Conservation (phyloP, 2,888 invertebrate species). For the Microctonus brassicae region DNA sequence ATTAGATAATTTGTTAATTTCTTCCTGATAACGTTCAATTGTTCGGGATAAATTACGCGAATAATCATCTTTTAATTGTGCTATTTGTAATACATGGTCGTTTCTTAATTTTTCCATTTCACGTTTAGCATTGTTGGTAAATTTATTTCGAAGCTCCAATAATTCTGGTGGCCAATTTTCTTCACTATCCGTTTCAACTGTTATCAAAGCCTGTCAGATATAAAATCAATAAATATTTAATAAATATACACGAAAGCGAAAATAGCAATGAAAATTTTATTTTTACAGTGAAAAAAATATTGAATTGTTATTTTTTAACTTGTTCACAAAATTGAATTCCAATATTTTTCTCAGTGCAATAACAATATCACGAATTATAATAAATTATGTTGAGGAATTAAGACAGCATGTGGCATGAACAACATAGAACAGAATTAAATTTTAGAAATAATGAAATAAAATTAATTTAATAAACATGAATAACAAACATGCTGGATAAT, state of each 20-base stretch:
- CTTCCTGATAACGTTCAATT: slow-evolving; percentile 55
- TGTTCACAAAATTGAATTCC: too few relatives aligned
- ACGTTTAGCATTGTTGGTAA: slow-evolving; percentile 77
- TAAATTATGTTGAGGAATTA: not conserved
- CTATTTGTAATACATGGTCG: slow-evolving; percentile 76
- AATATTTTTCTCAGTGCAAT: too few relatives aligned
- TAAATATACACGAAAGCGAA: not conserved
- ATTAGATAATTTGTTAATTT: slow-evolving; percentile 49
- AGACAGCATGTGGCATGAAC: not conserved
- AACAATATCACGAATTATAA: too few relatives aligned
- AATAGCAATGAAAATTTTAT: not conserved
- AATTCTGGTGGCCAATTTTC: slow-evolving; percentile 83
- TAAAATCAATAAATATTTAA: not conserved
- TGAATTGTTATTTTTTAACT: too few relatives aligned
- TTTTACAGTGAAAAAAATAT: too few relatives aligned
- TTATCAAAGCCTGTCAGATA: slow-evolving; percentile 75
- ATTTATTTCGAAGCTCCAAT: slow-evolving; percentile 79
- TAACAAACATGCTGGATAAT: slow-evolving; percentile 5
- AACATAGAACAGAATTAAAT: not conserved
- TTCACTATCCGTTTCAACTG: slow-evolving; percentile 78
- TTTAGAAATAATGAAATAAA: not conserved
- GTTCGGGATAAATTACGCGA: slow-evolving; percentile 49
- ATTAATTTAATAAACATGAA: not conserved
- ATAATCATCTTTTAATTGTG: slow-evolving; percentile 56
- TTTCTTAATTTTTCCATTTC: slow-evolving; percentile 74